Conservation (phyloP, 2,888 invertebrate species). For the Apamea sordens region DNA sequence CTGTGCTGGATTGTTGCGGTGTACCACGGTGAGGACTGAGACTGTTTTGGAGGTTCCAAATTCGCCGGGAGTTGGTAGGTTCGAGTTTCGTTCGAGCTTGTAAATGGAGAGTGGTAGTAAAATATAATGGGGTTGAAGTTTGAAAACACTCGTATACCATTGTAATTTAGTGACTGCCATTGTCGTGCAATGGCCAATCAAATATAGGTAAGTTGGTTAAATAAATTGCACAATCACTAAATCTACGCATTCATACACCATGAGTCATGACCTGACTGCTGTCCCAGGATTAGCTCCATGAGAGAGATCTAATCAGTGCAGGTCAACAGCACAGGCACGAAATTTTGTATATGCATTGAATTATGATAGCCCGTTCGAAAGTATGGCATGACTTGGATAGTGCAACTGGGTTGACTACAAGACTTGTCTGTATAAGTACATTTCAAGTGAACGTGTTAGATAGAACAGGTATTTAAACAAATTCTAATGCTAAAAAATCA, state of each 20-base stretch:
- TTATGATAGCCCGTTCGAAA: neutral
- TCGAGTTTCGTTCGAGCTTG: slow-evolving; percentile 56
- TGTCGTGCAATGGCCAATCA: too few relatives aligned
- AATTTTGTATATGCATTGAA: neutral
- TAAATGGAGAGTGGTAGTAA: slow-evolving; percentile 8
- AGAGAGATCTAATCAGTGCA: neutral
- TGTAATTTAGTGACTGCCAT: too few relatives aligned
- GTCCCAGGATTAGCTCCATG: neutral
- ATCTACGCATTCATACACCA: neutral
- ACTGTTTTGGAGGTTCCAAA: slow-evolving; percentile 32
- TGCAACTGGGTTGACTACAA: neutral
- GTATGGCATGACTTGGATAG: neutral
- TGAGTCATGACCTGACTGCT: neutral
- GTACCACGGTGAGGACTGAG: slow-evolving; percentile 54
- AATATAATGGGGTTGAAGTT: neutral
- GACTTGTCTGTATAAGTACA: neutral
- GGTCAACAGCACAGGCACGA: too few relatives aligned
- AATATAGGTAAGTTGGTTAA: neutral
- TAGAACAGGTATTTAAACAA: too few relatives aligned
- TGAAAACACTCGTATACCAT: neutral
- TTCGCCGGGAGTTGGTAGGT: neutral
- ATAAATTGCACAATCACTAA: neutral
- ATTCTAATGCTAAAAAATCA: too few relatives aligned
- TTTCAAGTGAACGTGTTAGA: too few relatives aligned
- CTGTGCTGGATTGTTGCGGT: slow-evolving; percentile 75